Conservation (phyloP, 2,797 vertebrate genomes). For the Sardinella longiceps region DNA sequence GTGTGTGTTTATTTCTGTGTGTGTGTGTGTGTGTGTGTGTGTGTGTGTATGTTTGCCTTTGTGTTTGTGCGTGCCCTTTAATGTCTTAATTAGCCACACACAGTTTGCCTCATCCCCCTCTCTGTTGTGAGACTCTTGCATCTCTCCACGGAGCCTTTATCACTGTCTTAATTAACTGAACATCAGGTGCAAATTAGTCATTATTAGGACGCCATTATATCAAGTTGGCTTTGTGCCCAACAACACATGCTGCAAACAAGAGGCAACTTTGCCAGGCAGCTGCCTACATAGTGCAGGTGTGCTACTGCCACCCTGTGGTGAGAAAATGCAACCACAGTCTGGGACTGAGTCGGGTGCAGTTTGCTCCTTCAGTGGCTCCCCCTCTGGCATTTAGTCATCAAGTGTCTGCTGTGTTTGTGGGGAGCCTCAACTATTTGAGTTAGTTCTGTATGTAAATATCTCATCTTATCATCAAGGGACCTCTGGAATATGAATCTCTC, state of each 20-base stretch:
- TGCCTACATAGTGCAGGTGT: constrained; percentile 34
- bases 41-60: constrained; percentile 37
- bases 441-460: not conserved
- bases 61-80: constrained; percentile 34
- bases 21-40: constrained; percentile 35
- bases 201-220: constrained; percentile 64
- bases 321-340: not conserved
- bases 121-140: constrained; percentile 66
- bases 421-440: not conserved
- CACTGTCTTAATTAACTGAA: constrained; percentile 77
- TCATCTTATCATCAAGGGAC: not conserved
- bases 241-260: constrained; percentile 34
- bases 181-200: constrained; percentile 81
- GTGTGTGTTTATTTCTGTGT: constrained; percentile 29
- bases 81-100: constrained; percentile 68
- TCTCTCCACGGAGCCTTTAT: constrained; percentile 64
- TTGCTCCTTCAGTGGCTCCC: not conserved
- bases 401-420: no score
- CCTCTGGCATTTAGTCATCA: not conserved
- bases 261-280: constrained; percentile 47
- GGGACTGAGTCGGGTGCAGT: not conserved
- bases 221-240: constrained; percentile 71
- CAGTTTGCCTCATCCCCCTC: constrained; percentile 58
- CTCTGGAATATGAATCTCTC: not conserved
- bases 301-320: constrained; percentile 56